A percentile compares a stretch with the other conserved stretches of the same genome.
These are phyloP conservation scores for Drosophila aff. DNA, from an alignment of 1,140 invertebrate species.

Conservation along the genomic window DNA sequence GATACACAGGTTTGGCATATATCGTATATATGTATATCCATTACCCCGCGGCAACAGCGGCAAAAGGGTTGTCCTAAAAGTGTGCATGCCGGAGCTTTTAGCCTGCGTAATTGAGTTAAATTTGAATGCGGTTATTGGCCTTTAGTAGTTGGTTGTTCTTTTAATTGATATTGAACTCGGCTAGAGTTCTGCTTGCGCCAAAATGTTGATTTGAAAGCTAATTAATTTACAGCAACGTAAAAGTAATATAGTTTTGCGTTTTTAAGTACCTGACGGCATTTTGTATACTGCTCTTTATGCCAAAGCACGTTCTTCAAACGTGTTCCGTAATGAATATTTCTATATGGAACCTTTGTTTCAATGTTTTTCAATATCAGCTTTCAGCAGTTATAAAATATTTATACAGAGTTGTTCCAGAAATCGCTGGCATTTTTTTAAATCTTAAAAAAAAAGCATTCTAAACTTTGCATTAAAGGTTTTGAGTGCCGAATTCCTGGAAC, in stretches of 20 bases:
- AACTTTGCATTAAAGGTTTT: background rate
- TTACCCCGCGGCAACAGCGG: constrained; percentile 8
- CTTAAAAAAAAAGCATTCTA: background rate
- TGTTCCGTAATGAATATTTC: background rate
- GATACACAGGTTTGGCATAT: constrained; percentile 85
- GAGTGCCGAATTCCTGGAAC: background rate
- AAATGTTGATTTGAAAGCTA: background rate
- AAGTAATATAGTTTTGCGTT: background rate
- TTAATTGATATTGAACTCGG: constrained; percentile 1
- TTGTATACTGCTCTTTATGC: background rate
- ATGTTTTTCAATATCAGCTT: background rate
- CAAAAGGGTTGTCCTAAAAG: constrained; percentile 66
- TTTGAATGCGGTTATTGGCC: constrained; percentile 43
- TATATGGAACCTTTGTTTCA: background rate
- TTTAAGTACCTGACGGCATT: too few species aligned
- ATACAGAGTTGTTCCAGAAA: too few species aligned
- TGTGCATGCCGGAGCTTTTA: constrained; percentile 14
- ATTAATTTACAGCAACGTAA: background rate
- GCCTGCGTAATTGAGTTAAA: constrained; percentile 15
- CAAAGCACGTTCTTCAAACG: constrained; percentile 8
- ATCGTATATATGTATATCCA: constrained; percentile 21
- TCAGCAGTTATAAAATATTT: background rate
- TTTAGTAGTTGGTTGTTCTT: constrained; percentile 8
- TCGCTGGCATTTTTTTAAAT: background rate
- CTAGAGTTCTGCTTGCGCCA: background rate